These are phyloP conservation scores for Gyps fulvus DNA, from an alignment of 2,113 vertebrate genomes.

Conservation along the genomic window DNA sequence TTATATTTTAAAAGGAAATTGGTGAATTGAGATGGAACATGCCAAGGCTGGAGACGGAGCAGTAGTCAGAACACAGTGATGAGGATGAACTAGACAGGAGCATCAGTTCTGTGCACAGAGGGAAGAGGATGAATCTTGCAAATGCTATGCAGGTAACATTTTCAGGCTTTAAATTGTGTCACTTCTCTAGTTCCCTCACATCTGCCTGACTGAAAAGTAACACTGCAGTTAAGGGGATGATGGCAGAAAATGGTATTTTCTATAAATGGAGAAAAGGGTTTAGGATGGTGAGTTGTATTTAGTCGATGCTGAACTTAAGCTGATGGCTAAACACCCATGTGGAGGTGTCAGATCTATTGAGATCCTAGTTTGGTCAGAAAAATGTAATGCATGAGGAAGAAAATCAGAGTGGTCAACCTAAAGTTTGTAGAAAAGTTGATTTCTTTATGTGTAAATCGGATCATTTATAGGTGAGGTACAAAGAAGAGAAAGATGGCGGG, in stretches of 20 bases:
- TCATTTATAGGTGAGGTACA: background rate
- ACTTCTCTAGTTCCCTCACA: background rate
- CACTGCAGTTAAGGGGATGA: background rate
- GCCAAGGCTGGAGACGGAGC: background rate
- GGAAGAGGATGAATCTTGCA: background rate
- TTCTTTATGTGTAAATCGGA: background rate
- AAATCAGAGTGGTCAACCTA: background rate
- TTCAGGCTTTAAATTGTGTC: background rate
- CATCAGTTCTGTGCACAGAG: background rate
- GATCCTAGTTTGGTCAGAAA: background rate
- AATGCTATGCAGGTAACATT: background rate
- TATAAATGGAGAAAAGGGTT: background rate
- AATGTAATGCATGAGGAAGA: background rate
- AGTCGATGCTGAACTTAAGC: background rate
- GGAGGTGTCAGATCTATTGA: background rate
- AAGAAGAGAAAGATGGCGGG: background rate
- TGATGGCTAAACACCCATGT: background rate
- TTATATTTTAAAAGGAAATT: conserved; percentile 19
- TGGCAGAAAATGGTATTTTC: background rate
- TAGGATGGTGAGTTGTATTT: background rate
- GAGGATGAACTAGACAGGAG: background rate
- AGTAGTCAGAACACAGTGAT: background rate
- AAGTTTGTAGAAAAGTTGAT: background rate
- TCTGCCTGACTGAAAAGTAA: background rate
- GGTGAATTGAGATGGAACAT: background rate